phyloP scores from a whole-genome alignment of 2,113 vertebrate species.

The Podarcis cretensis region DNA sequence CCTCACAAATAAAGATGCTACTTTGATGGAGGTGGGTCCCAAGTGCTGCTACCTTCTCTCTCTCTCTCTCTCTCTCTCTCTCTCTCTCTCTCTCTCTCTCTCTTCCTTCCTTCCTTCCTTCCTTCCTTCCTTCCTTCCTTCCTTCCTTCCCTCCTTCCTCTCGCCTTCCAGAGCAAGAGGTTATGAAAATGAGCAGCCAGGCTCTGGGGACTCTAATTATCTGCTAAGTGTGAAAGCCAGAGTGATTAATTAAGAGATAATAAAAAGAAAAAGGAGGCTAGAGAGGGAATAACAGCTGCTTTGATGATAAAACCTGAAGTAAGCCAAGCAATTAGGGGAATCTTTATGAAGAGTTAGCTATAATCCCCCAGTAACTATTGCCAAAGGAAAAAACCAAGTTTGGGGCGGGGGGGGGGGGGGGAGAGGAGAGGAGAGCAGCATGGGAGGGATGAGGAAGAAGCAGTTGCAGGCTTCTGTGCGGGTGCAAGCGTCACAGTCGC shows the following conservation, averaged over 20 bases:
- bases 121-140: constrained; percentile 13
- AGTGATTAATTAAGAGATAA: constrained; percentile 89
- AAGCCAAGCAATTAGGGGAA: constrained; percentile 81
- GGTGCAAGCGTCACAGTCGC: no score
- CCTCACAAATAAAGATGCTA: no score
- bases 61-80: no score
- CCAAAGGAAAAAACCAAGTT: constrained; percentile 44
- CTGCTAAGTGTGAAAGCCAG: constrained; percentile 81
- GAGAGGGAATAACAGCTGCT: constrained; percentile 76
- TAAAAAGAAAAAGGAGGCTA: constrained; percentile 81
- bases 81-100: no score
- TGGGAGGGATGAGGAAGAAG: constrained; percentile 43
- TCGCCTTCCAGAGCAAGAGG: constrained; percentile 73
- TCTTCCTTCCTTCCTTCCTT: not conserved
- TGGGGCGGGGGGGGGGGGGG: not conserved
- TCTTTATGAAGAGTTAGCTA: constrained; percentile 76
- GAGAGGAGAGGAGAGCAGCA: not conserved
- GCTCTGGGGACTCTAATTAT: constrained; percentile 84
- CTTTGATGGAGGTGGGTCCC: no score
- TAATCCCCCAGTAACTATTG: constrained; percentile 72
- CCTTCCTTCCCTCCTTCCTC: constrained; percentile 32
- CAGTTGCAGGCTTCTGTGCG: no score
- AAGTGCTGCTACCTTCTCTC: no score
- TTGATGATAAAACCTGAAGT: constrained; percentile 82
- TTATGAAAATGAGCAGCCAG: constrained; percentile 77